Evolutionary conservation across 2,113 vertebrate genomes (phyloP), one percentile per base, ranked within the genome.

Genomic region (Ophiodon elongatus): DNA sequence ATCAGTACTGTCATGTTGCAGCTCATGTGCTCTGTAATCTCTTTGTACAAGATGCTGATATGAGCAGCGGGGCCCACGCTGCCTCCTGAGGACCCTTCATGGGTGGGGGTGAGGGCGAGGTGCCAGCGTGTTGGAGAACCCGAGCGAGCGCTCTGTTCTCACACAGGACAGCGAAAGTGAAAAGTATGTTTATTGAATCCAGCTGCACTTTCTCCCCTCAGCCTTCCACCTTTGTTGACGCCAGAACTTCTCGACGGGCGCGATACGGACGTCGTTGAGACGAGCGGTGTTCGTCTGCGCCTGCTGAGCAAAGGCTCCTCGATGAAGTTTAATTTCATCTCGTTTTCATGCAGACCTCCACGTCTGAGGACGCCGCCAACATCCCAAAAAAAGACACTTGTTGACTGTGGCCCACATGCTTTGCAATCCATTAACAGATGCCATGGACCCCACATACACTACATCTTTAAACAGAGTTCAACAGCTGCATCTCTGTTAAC

Each of bases 41-140:
- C 73, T 70, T 17, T 45, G n/a, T n/a, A n/a, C n/a, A n/a, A n/a
- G 64, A 80, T 72, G 75, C 47, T 76, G 76, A 85, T 73, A 57
- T 27, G 67, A 83, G 76, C 73, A 17, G 37, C 2, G 47, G 76
- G 73, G n/a, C 73, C 35, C 21, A 37, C 62, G 0, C 57, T 11
- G 67, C 47, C 84, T 73, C 81, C 52, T 52, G 82, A 89, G 84
- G 75, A 54, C 88, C 85, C 84, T 87, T 56, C 66, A 81, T 77
- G 60, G 78, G 23, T 7, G 2, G 3, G 52, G 68, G 73, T 39
- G 84, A 79, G 84, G 87, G 80, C 71, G 74, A 89, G 73, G 41
- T 39, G 39, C 70, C 80, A 47, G 60, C 47, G 31, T 47, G 78
- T 17, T 29, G 62, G 73, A 27, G 72, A 73, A 37, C 59, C 43